Conservation (phyloP, 1,140 invertebrate species). For the Phortica variegata region DNA sequence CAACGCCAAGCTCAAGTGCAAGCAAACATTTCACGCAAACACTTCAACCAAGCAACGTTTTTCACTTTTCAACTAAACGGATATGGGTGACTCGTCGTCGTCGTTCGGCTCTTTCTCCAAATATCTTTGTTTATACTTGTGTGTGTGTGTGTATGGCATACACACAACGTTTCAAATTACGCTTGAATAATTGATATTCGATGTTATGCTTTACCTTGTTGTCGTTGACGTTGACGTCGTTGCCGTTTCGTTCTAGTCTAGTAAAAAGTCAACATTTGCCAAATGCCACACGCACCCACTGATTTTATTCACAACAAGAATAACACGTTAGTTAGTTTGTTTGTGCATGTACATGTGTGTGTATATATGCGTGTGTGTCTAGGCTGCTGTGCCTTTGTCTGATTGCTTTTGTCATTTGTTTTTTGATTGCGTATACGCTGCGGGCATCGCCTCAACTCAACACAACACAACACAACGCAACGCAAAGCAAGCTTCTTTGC, state of each 20-base stretch:
- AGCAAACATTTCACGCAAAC: background rate
- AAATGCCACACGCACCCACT: background rate
- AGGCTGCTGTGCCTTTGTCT: constrained; percentile 36
- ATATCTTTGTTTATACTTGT: too few species aligned
- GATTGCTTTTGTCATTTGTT: constrained; percentile 52
- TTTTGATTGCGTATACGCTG: constrained; percentile 47
- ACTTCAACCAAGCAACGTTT: background rate
- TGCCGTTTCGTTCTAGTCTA: constrained; percentile 26
- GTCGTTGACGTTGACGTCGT: constrained; percentile 3
- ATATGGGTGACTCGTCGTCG: too few species aligned
- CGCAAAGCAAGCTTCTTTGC: too few species aligned
- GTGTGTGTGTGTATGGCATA: too few species aligned
- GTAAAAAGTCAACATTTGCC: constrained; percentile 4
- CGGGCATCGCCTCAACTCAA: too few species aligned
- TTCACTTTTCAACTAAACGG: background rate
- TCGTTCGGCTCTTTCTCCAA: too few species aligned
- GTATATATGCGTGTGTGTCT: constrained; percentile 22
- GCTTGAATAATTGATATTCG: constrained; percentile 48
- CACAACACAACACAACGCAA: too few species aligned
- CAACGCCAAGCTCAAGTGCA: background rate
- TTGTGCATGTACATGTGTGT: constrained; percentile 6
- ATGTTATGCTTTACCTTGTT: constrained; percentile 3
- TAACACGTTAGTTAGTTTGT: constrained; percentile 14
- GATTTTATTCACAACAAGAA: background rate
- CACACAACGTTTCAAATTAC: constrained; percentile 46